These are phyloP conservation scores for Anhinga rufa DNA, from an alignment of 2,113 vertebrate species.

Conservation along the genomic window DNA sequence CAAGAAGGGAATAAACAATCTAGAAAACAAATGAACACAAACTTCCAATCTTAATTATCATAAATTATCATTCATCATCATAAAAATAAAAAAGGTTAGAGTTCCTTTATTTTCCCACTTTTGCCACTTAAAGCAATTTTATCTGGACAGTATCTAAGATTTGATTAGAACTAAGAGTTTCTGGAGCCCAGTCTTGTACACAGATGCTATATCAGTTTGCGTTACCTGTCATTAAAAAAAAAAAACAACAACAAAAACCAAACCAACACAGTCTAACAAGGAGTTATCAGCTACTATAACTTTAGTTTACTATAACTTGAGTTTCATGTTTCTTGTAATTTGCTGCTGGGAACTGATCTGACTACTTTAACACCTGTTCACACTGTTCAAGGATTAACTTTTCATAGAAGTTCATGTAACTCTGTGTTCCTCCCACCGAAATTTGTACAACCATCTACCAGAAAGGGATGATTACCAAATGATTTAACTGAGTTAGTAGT, in stretches of 20 bases:
- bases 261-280: neutral
- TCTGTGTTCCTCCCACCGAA: neutral
- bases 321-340: neutral
- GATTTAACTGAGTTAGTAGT: neutral
- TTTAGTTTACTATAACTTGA: neutral
- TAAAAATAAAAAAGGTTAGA: neutral
- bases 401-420: neutral
- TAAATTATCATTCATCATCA: neutral
- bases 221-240: neutral
- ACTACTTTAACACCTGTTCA: neutral
- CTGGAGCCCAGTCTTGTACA: neutral
- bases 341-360: slow-evolving; percentile 4
- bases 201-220: neutral
- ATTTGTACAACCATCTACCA: neutral
- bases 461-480: neutral
- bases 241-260: too few species aligned
- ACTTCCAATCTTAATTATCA: neutral
- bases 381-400: neutral
- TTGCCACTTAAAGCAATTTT: neutral
- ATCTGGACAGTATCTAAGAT: neutral
- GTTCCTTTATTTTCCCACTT: neutral
- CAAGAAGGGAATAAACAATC: neutral
- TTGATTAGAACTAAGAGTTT: neutral
- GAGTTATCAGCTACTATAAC: neutral
- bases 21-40: neutral